Conservation (phyloP, 2,888 invertebrate species). For the Macropis europaea region DNA sequence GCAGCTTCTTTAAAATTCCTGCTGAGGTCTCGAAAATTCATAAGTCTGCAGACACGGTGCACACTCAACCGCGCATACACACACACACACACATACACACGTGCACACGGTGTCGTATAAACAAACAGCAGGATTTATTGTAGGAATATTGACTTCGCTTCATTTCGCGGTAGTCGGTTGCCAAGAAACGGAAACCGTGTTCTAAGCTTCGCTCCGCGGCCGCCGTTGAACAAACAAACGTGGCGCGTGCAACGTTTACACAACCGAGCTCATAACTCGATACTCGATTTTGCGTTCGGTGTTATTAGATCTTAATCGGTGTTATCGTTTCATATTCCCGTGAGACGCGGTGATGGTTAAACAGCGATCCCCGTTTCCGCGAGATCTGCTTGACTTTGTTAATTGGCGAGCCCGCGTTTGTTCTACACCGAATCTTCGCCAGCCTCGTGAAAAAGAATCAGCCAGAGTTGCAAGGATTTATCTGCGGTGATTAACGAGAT, state of each 20-base stretch:
- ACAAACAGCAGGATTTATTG: constrained; percentile 19
- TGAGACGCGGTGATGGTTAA: no score
- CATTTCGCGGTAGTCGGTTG: constrained; percentile 13
- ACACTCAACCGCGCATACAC: no score
- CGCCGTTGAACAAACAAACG: constrained; percentile 5
- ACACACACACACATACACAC: no score
- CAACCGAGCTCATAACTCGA: not conserved
- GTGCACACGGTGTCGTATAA: not conserved
- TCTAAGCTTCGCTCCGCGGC: constrained; percentile 2
- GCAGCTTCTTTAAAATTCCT: no score
- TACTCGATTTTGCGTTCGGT: not conserved
- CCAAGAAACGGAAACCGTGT: constrained; percentile 16
- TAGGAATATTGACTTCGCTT: constrained; percentile 29
- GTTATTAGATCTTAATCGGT: constrained; percentile 1
- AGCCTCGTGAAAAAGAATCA: constrained; percentile 10
- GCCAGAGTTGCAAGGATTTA: not conserved
- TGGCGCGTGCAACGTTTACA: not conserved
- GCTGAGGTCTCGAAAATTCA: no score
- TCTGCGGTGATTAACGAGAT: constrained; percentile 1
- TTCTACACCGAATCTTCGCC: not conserved
- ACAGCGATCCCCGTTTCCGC: constrained; percentile 19
- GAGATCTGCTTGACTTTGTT: constrained; percentile 28
- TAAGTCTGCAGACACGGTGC: no score
- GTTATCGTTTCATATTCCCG: no score
- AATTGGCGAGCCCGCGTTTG: constrained; percentile 28